Percentiles rank a stretch among this genome's conserved stretches.
Evolutionary conservation across 2,888 invertebrate species (phyloP).

Genomic region (Helicoverpa assulta): DNA sequence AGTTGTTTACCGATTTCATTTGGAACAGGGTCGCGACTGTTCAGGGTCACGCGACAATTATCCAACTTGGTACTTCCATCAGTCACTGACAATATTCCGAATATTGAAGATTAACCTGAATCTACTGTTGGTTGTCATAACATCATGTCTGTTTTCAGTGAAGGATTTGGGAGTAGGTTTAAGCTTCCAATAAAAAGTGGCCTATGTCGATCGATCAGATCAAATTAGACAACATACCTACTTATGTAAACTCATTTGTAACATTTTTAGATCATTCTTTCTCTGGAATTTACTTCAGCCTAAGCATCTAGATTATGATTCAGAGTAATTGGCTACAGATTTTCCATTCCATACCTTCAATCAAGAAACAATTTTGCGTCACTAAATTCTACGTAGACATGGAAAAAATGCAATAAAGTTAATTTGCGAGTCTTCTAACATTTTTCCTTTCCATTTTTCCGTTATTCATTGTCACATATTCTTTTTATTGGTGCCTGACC

Average conservation of each 20-base stretch:
- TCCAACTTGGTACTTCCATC: conserved; percentile 28
- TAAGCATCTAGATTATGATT: neutral
- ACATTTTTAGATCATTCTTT: too few species aligned
- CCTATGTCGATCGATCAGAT: too few species aligned
- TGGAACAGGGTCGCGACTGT: conserved; percentile 51
- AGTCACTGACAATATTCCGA: conserved; percentile 23
- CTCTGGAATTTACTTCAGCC: neutral
- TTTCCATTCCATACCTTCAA: conserved; percentile 15
- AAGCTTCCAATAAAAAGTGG: too few species aligned
- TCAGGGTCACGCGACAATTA: conserved; percentile 66
- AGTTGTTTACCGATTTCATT: conserved; percentile 61
- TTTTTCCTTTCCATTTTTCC: neutral
- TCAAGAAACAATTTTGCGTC: conserved; percentile 4
- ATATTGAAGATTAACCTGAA: conserved; percentile 10
- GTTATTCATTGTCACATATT: neutral
- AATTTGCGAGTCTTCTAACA: conserved; percentile 6
- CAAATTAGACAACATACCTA: too few species aligned
- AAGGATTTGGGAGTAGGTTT: too few species aligned
- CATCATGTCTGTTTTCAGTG: neutral
- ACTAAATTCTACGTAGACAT: conserved; percentile 11
- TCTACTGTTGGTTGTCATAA: neutral
- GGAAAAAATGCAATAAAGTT: conserved; percentile 17
- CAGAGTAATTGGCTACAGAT: neutral
- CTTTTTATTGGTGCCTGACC: conserved; percentile 2
- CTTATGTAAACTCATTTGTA: too few species aligned